Conservation (phyloP, 2,797 vertebrate genomes). For the Sciurus carolinensis region DNA sequence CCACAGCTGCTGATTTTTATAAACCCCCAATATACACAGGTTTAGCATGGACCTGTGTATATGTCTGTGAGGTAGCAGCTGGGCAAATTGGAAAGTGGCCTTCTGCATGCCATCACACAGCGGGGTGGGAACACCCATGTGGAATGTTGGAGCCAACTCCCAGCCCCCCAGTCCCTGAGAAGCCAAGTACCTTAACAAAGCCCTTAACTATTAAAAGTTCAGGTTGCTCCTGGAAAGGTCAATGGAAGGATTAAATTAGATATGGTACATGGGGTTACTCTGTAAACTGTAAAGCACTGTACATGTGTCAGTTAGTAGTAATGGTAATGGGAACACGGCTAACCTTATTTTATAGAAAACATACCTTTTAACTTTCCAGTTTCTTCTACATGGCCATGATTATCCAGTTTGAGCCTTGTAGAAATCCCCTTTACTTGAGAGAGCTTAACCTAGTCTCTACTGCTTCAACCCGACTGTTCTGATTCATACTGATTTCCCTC, state of each 20-base stretch:
- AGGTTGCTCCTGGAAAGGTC: background rate
- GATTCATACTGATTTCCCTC: background rate
- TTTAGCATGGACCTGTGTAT: background rate
- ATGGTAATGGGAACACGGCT: background rate
- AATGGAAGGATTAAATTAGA: background rate
- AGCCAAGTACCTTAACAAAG: background rate
- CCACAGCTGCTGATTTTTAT: background rate
- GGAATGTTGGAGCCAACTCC: background rate
- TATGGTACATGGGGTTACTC: background rate
- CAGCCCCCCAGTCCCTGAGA: background rate
- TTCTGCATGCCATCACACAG: background rate
- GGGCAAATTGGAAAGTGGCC: background rate
- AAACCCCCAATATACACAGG: background rate
- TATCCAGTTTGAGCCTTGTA: background rate
- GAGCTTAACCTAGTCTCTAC: background rate
- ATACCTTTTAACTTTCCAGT: background rate
- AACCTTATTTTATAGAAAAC: constrained; percentile 17
- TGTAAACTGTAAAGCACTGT: background rate
- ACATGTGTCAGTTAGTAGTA: background rate
- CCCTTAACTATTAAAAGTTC: background rate
- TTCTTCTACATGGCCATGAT: background rate
- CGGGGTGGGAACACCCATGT: background rate
- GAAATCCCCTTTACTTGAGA: background rate
- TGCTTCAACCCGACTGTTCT: background rate
- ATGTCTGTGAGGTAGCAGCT: background rate